phyloP scores from a whole-genome alignment of 2,888 invertebrate genomes.

The Cheilosia urbana region DNA sequence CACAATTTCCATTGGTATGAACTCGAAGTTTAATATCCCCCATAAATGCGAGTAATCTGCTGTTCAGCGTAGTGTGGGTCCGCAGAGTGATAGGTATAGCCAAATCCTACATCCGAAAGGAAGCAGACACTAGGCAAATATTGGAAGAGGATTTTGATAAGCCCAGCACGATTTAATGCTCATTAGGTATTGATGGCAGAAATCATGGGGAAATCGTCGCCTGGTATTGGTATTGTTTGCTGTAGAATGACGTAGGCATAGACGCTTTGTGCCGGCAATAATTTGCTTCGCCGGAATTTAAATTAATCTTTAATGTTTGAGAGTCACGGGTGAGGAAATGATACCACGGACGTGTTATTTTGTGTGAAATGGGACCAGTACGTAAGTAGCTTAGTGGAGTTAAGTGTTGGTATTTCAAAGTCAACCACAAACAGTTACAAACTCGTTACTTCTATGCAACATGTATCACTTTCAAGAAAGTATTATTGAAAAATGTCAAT shows the following conservation, averaged over 20 bases:
- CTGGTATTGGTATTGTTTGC: neutral
- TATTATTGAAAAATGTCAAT: no score
- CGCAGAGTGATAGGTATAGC: neutral
- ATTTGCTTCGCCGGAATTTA: neutral
- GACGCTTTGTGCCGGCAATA: neutral
- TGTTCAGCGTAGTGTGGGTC: neutral
- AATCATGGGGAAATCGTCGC: slow-evolving; percentile 11
- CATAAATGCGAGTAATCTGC: no score
- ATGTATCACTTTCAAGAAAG: no score
- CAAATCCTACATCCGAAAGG: neutral
- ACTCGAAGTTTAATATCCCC: no score
- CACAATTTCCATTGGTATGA: neutral
- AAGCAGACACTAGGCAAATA: neutral
- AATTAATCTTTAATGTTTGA: neutral
- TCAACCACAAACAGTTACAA: no score
- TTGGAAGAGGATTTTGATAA: slow-evolving; percentile 39
- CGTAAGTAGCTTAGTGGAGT: neutral
- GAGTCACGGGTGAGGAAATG: neutral
- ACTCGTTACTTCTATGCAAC: no score
- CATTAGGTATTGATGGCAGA: slow-evolving; percentile 33
- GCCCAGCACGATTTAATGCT: slow-evolving; percentile 36
- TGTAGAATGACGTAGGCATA: neutral
- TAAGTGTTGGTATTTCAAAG: no score
- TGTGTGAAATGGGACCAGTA: neutral
- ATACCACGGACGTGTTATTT: neutral